phyloP scores from a whole-genome alignment of 2,888 invertebrate species.

The Synanthedon myopaeformis region DNA sequence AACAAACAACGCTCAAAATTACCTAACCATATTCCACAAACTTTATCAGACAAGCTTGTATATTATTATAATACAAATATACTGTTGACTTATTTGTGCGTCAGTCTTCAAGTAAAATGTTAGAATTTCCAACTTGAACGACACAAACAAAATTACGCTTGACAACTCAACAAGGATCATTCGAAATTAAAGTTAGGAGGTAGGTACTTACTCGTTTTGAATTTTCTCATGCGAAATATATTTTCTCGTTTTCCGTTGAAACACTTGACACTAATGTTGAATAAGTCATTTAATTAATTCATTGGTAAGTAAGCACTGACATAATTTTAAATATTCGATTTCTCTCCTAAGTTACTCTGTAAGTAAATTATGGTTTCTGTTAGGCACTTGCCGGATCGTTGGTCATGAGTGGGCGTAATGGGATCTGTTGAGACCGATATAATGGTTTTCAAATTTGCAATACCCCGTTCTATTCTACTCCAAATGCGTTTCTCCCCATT shows the following conservation, averaged over 20 bases:
- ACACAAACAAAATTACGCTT: constrained; percentile 9
- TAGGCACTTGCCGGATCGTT: constrained; percentile 13
- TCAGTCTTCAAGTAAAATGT: neutral
- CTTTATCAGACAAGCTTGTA: neutral
- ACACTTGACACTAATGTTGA: neutral
- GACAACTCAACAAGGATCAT: neutral
- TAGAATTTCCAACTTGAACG: constrained; percentile 6
- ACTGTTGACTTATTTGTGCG: neutral
- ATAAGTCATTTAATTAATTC: neutral
- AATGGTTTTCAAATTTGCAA: neutral
- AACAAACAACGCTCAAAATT: too few species aligned
- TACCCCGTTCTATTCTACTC: neutral
- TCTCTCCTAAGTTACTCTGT: neutral
- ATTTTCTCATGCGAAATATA: neutral
- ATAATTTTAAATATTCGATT: neutral
- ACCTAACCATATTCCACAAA: neutral
- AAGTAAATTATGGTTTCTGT: neutral
- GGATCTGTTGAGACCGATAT: constrained; percentile 1
- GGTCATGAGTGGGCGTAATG: constrained; percentile 13
- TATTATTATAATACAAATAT: too few species aligned
- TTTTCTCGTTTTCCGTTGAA: neutral
- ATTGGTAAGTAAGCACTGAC: too few species aligned
- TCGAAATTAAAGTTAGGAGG: constrained; percentile 11
- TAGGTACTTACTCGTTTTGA: constrained; percentile 8
- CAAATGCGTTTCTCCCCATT: neutral